phyloP scores from a whole-genome alignment of 2,888 invertebrate species.

The Lycocerus yunnanus region DNA sequence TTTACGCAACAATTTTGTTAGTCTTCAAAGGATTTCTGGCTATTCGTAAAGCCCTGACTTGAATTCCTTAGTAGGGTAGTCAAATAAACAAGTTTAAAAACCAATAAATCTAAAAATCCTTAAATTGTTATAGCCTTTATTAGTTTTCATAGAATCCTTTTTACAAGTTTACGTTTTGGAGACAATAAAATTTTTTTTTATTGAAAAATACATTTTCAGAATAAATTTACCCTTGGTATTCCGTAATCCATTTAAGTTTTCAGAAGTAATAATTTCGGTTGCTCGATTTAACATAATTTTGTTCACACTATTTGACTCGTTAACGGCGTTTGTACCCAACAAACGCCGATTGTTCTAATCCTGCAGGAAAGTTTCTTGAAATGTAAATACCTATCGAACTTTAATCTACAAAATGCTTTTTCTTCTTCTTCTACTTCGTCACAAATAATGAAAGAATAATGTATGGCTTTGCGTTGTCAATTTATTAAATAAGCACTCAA shows the following conservation, averaged over 20 bases:
- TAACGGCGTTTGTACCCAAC: background rate
- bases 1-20: background rate
- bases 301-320: background rate
- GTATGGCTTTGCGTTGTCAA: background rate
- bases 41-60: background rate
- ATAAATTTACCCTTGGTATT: background rate
- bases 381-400: background rate
- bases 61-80: background rate
- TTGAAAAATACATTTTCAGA: background rate
- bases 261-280: background rate
- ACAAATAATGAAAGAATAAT: background rate
- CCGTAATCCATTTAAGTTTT: background rate
- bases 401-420: background rate
- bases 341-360: background rate
- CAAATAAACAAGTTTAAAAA: background rate
- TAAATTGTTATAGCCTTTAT: background rate
- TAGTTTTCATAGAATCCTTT: background rate
- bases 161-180: background rate
- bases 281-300: background rate
- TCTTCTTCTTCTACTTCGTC: too few relatives aligned
- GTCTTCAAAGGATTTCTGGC: background rate
- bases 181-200: background rate
- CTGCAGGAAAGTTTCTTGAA: background rate
- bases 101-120: background rate
- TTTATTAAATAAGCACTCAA: background rate